phyloP scores from a whole-genome alignment of 2,888 invertebrate genomes.

The Dexiosoma caninum region DNA sequence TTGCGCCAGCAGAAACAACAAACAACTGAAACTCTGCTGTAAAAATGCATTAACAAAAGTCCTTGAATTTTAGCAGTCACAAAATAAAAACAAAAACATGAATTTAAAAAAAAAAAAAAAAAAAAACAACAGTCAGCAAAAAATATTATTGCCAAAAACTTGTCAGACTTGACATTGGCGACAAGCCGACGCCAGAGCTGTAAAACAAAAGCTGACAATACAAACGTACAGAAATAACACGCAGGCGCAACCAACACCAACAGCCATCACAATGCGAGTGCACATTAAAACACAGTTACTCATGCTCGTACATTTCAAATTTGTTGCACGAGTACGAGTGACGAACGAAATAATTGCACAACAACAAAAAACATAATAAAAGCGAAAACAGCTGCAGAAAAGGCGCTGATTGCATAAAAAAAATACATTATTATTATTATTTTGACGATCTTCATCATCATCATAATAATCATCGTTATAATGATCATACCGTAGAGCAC shows the following conservation, averaged over 20 bases:
- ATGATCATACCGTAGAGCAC: neutral
- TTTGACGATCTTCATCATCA: slow-evolving; percentile 1
- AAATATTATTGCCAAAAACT: slow-evolving; percentile 57
- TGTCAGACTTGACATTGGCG: slow-evolving; percentile 64
- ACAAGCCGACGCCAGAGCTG: slow-evolving; percentile 57
- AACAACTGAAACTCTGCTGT: slow-evolving; percentile 19
- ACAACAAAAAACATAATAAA: neutral
- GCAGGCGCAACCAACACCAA: slow-evolving; percentile 47
- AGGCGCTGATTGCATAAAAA: slow-evolving; percentile 45
- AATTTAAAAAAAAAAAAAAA: slow-evolving; percentile 8
- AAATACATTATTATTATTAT: slow-evolving; percentile 18
- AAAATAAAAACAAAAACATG: slow-evolving; percentile 24
- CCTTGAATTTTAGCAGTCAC: slow-evolving; percentile 53
- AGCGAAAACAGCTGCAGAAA: slow-evolving; percentile 49
- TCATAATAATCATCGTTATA: neutral
- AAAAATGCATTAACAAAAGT: slow-evolving; percentile 53
- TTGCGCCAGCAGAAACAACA: slow-evolving; percentile 5
- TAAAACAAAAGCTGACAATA: slow-evolving; percentile 51
- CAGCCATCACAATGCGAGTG: slow-evolving; percentile 1
- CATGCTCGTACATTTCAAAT: slow-evolving; percentile 13
- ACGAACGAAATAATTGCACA: neutral
- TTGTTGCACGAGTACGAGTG: slow-evolving; percentile 19
- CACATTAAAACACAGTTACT: slow-evolving; percentile 30
- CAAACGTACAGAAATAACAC: slow-evolving; percentile 25
- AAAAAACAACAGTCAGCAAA: slow-evolving; percentile 6